These are phyloP conservation scores for zebrafish (Danio rerio) DNA, from an alignment of 2,113 vertebrate genomes.

Conservation along the genomic window DNA sequence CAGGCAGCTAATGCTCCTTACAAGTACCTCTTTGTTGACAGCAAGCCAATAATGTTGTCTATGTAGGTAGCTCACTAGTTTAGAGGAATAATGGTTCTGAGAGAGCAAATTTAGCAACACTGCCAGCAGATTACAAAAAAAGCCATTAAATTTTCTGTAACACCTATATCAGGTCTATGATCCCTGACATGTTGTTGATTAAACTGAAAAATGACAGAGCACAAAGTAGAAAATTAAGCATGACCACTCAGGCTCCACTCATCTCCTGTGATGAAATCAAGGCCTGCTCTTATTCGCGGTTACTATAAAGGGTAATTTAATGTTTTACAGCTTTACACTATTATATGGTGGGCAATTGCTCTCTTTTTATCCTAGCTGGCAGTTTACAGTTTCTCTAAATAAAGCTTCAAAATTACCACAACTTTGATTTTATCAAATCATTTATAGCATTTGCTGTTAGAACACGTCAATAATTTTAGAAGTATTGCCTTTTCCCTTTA, in stretches of 20 bases:
- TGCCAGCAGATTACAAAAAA: neutral
- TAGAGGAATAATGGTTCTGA: neutral
- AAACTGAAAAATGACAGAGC: neutral
- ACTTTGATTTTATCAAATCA: neutral
- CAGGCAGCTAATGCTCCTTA: too few relatives aligned
- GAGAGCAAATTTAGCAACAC: neutral
- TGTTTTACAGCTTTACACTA: neutral
- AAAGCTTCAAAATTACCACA: neutral
- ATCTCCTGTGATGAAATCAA: neutral
- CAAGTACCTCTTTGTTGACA: too few relatives aligned
- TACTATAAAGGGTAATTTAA: conserved; percentile 10
- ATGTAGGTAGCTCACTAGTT: neutral
- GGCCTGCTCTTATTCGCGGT: neutral
- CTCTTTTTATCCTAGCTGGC: neutral
- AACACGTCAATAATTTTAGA: conserved; percentile 15
- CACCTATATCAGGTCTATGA: neutral
- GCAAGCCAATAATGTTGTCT: neutral
- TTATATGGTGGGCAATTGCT: neutral
- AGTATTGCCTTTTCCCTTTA: conserved; percentile 32
- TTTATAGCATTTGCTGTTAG: conserved; percentile 29
- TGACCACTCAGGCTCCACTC: neutral
- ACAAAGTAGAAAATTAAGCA: neutral
- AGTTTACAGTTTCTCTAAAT: conserved; percentile 5
- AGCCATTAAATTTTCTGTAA: too few relatives aligned
- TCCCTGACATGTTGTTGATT: neutral